These are phyloP conservation scores for Neodiprion lecontei DNA, from an alignment of 1,140 invertebrate genomes.

Conservation along the genomic window DNA sequence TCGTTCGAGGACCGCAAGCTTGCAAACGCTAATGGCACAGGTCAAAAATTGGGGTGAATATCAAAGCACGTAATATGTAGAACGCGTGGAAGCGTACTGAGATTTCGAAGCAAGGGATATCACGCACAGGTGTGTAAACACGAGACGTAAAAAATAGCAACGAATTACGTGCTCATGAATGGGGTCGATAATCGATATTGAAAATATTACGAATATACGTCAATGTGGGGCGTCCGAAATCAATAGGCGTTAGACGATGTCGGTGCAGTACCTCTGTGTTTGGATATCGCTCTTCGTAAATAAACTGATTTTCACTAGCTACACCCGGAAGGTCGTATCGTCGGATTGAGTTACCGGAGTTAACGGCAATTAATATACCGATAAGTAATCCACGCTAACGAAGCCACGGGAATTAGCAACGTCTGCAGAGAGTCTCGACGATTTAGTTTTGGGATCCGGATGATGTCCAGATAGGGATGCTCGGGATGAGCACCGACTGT, in stretches of 20 bases:
- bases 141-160: neutral
- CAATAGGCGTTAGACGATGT: neutral
- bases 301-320: neutral
- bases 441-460: too few relatives aligned
- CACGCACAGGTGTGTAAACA: too few relatives aligned
- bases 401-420: neutral
- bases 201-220: neutral
- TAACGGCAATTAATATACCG: slow-evolving; percentile 3
- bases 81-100: too few relatives aligned
- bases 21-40: too few relatives aligned
- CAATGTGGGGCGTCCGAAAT: slow-evolving; percentile 1
- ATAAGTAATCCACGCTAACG: neutral
- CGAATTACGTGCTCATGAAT: neutral
- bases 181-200: neutral
- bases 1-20: too few relatives aligned
- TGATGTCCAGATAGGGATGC: too few relatives aligned
- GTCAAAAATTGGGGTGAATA: too few relatives aligned
- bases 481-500: neutral
- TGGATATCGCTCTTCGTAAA: neutral
- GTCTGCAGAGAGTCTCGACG: too few relatives aligned
- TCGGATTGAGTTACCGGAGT: neutral
- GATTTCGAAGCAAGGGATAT: too few relatives aligned
- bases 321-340: neutral
- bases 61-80: too few relatives aligned
- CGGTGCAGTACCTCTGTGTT: neutral